A percentile compares a stretch with the other conserved stretches of the same genome.
phyloP scores from a whole-genome alignment of 2,888 invertebrate genomes.

The Habrosyne pyritoides region DNA sequence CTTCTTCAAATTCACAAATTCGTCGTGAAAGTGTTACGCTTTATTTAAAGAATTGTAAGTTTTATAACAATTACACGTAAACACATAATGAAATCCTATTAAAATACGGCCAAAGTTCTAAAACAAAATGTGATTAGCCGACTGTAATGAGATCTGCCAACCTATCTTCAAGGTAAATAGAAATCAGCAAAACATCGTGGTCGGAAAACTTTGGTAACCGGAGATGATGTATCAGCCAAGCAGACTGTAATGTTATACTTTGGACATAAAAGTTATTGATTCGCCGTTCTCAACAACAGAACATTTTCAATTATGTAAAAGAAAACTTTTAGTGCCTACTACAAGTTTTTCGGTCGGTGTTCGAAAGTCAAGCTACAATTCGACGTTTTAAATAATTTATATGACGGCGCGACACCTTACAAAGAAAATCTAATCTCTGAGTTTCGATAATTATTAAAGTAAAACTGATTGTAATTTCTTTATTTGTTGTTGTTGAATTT shows the following conservation, averaged over 20 bases:
- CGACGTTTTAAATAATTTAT: too few relatives aligned
- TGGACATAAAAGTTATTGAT: background rate
- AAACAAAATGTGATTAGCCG: background rate
- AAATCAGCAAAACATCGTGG: background rate
- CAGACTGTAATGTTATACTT: background rate
- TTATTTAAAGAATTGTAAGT: background rate
- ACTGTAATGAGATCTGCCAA: background rate
- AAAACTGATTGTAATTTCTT: too few relatives aligned
- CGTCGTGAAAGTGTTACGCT: background rate
- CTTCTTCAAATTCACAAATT: constrained; percentile 1
- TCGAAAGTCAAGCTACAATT: too few relatives aligned
- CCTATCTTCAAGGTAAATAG: background rate
- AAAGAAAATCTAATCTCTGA: too few relatives aligned
- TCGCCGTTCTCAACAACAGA: background rate
- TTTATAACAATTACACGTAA: background rate
- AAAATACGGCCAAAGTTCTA: background rate
- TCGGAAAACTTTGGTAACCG: background rate
- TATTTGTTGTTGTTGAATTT: too few relatives aligned
- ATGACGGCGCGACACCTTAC: too few relatives aligned
- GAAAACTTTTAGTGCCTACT: too few relatives aligned
- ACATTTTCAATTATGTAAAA: background rate
- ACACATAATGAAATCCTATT: background rate
- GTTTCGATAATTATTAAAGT: background rate
- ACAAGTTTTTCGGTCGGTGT: too few relatives aligned
- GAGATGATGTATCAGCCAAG: background rate